Conservation (phyloP, 1,140 invertebrate species). For the Drosophila mauritiana region DNA sequence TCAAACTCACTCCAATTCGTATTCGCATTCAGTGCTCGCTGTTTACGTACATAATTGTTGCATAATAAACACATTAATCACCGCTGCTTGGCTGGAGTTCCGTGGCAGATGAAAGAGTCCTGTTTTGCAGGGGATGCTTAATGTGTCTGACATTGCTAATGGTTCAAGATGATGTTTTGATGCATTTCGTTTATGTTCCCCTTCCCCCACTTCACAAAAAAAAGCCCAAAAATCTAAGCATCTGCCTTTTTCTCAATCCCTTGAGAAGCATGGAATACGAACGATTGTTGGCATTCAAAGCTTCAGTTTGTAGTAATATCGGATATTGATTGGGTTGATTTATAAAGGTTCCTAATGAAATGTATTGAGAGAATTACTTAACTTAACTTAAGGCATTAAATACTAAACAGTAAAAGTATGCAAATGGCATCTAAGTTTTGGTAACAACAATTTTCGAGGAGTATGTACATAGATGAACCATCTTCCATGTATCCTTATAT, state of each 20-base stretch:
- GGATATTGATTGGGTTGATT: too few relatives aligned
- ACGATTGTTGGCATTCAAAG: not conserved
- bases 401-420: not conserved
- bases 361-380: too few relatives aligned
- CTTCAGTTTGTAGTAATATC: not conserved
- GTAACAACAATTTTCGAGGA: not conserved
- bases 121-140: constrained; percentile 13
- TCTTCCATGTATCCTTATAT: constrained; percentile 27
- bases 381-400: too few relatives aligned
- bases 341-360: too few relatives aligned
- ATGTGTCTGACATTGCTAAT: constrained; percentile 54
- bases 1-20: constrained; percentile 34
- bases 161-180: constrained; percentile 67
- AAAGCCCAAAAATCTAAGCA: constrained; percentile 20
- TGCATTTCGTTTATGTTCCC: constrained; percentile 15
- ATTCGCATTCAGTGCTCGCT: constrained; percentile 43
- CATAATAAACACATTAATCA: constrained; percentile 80
- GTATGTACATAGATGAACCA: constrained; percentile 37
- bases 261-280: not conserved
- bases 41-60: constrained; percentile 79
- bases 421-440: not conserved
- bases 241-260: constrained; percentile 56
- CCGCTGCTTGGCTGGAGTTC: constrained; percentile 8
- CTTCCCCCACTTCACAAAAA: not conserved
- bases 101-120: constrained; percentile 27